Evolutionary conservation across 1,140 invertebrate species (phyloP).

Genomic region (Eriosoma lanigerum): DNA sequence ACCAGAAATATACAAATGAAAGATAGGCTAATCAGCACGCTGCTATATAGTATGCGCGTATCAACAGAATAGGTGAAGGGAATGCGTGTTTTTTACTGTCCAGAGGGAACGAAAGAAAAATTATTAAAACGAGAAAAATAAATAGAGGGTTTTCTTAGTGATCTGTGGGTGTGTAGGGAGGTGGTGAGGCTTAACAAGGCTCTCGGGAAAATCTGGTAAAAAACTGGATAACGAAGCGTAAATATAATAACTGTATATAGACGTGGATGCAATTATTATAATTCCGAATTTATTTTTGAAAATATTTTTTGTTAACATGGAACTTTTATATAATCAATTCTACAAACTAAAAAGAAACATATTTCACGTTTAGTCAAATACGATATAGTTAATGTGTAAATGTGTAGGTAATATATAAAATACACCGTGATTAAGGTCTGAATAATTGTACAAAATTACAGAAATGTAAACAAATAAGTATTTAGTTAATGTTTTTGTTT

Average conservation of each 20-base stretch:
- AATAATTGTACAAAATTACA: no score
- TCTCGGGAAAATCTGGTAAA: slow-evolving; percentile 45
- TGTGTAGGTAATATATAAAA: no score
- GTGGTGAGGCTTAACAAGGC: slow-evolving; percentile 26
- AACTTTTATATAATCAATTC: slow-evolving; percentile 22
- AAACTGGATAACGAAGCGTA: slow-evolving; percentile 50
- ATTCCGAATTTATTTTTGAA: slow-evolving; percentile 42
- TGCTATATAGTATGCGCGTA: background rate
- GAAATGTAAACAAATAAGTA: no score
- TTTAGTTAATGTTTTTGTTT: no score
- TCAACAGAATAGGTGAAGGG: background rate
- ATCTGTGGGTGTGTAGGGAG: background rate
- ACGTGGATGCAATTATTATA: slow-evolving; percentile 35
- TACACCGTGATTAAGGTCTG: no score
- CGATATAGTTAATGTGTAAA: no score
- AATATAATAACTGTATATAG: slow-evolving; percentile 47
- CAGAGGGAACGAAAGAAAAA: background rate
- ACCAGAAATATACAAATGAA: background rate
- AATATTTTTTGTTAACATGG: slow-evolving; percentile 34
- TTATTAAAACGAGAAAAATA: slow-evolving; percentile 51
- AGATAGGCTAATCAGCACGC: slow-evolving; percentile 7
- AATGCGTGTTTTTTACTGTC: slow-evolving; percentile 23
- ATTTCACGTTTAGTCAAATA: slow-evolving; percentile 1
- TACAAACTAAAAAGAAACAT: slow-evolving; percentile 8
- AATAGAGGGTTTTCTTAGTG: slow-evolving; percentile 34